Base-by-base conservation (phyloP, 2,888 invertebrate genomes). In the Rutpela maculata region DNA sequence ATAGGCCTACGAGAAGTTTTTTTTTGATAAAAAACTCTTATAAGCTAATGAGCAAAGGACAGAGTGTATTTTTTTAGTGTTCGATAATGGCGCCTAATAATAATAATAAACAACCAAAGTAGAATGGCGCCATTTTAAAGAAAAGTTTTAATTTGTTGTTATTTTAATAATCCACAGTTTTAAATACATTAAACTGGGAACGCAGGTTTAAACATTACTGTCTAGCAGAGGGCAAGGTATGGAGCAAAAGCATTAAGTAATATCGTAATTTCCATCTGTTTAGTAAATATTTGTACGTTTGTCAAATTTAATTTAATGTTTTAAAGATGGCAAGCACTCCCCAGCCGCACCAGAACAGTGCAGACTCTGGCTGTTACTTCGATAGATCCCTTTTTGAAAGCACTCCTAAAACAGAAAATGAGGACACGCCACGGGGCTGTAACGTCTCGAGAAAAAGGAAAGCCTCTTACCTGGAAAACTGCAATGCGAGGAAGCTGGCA, bases 401-500 rank as follows among this genome's bases (percentile, higher is more conserved):
- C 63, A 83, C 85, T 19, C 84, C 84, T 1, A 82, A 80, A 57
- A 78, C 78, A 60, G 78, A 82, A 74, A 79, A 65, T 62, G 81
- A 80, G 26, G 22, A 60, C n/a, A 81, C 82, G 1, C 81, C 82
- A 12, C 67, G 2, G 18, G 4, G 63, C 19, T 74, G 35, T 65
- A 68, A 63, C 19, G 66, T 57, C 50, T 83, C 84, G 26, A 85
- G 86, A 35, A 87, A 87, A 78, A 82, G 87, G 68, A 87, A 87
- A 74, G 83, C 84, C 43, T 74, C 80, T 19, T 79, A 78, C 66
- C 60, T 78, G 38, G 78, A 77, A 43, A 78, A 78, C 74, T 76
- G 71, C 26, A 69, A 57, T 17, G 71, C 67, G 12, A 79, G 80
- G 68, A 82, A 80, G 50, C 75, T 83, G 69, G 76, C 80, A 50